These are phyloP conservation scores for Strigamia transsilvanica DNA, from an alignment of 2,888 invertebrate genomes.

Conservation along the genomic window DNA sequence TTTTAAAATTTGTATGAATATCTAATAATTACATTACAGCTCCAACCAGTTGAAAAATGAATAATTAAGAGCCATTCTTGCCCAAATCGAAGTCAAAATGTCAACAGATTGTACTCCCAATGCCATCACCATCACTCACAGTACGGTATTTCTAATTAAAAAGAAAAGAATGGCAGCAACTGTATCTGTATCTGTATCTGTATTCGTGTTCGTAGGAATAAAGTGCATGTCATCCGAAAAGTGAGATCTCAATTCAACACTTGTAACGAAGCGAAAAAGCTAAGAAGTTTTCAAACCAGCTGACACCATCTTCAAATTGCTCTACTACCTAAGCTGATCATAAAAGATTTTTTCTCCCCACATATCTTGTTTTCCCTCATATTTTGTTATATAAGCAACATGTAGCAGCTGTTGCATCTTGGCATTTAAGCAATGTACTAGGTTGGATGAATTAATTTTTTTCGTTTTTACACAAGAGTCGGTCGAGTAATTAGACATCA, in stretches of 20 bases:
- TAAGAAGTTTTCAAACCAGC: slow-evolving; percentile 33
- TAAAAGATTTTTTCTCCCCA: slow-evolving; percentile 35
- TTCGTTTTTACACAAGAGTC: not conserved
- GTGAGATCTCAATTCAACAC: slow-evolving; percentile 39
- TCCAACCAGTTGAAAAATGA: too few relatives aligned
- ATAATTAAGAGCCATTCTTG: too few relatives aligned
- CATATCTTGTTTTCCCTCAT: slow-evolving; percentile 28
- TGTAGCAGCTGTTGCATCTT: slow-evolving; percentile 42
- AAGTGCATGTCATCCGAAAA: not conserved
- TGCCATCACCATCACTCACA: too few relatives aligned
- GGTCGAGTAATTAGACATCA: slow-evolving; percentile 39
- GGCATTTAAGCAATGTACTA: slow-evolving; percentile 34
- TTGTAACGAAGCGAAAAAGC: slow-evolving; percentile 35
- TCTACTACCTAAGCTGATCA: slow-evolving; percentile 42
- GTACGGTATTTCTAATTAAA: too few relatives aligned
- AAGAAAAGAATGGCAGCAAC: too few relatives aligned
- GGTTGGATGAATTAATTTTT: slow-evolving; percentile 43
- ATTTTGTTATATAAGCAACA: slow-evolving; percentile 43
- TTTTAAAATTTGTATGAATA: too few relatives aligned
- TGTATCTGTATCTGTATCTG: too few relatives aligned
- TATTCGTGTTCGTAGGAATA: not conserved
- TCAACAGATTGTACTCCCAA: too few relatives aligned
- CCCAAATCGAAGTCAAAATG: too few relatives aligned
- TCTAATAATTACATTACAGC: too few relatives aligned
- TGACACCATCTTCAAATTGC: slow-evolving; percentile 42